These are phyloP conservation scores for Drosophila mayaguana DNA, from an alignment of 2,888 invertebrate genomes.

Conservation along the genomic window DNA sequence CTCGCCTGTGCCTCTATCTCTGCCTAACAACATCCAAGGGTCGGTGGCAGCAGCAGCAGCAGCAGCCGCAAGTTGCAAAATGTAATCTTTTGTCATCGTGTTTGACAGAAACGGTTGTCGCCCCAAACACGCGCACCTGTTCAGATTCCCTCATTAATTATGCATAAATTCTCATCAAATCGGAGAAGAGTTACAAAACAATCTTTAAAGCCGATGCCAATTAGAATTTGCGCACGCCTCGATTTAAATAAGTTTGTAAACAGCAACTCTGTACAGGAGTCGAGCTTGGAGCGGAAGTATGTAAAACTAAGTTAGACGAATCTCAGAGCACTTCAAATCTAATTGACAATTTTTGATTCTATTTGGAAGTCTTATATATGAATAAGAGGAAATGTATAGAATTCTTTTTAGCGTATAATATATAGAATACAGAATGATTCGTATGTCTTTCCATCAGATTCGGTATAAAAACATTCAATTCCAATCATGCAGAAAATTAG, in stretches of 20 bases:
- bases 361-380: too few species aligned
- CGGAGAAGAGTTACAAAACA: slow-evolving; percentile 47
- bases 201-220: slow-evolving; percentile 39
- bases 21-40: slow-evolving; percentile 56
- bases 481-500: too few species aligned
- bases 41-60: slow-evolving; percentile 40
- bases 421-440: too few species aligned
- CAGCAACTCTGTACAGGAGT: neutral
- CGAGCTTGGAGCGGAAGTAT: neutral
- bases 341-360: too few species aligned
- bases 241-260: neutral
- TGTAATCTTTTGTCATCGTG: slow-evolving; percentile 82
- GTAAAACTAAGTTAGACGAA: neutral
- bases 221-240: slow-evolving; percentile 14
- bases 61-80: slow-evolving; percentile 67
- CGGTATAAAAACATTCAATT: too few species aligned
- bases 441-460: too few species aligned
- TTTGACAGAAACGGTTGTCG: slow-evolving; percentile 78
- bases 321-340: too few species aligned
- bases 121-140: slow-evolving; percentile 77
- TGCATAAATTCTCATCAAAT: slow-evolving; percentile 78
- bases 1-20: slow-evolving; percentile 38
- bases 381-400: too few species aligned
- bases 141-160: slow-evolving; percentile 83
- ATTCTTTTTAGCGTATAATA: too few species aligned